Evolutionary conservation across 2,888 invertebrate genomes (phyloP), one percentile per base, ranked within the genome.

Genomic region (Belgica antarctica): DNA sequence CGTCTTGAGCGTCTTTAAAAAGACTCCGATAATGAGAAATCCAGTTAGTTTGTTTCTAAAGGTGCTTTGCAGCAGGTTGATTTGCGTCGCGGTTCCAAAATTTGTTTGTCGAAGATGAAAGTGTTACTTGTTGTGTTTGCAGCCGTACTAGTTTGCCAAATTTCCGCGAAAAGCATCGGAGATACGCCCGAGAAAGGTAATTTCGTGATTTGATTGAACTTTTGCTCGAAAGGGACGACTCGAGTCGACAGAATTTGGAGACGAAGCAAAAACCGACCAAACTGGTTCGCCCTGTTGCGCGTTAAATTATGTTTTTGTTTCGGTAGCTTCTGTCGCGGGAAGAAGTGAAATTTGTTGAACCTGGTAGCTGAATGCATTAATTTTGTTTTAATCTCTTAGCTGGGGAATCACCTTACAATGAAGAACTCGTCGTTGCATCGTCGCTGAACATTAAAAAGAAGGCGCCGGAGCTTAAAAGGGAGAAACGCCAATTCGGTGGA

Each of bases 351-450:
- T n/a, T n/a, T n/a, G 41, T 41, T 41, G 41, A 41, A 52, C 5
- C 2, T 22, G 7, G 24, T n/a, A 12, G 24, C 52, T 22, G 8
- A 34, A 52, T 10, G 7, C 22, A 52, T 22, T 3, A 3, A 7
- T 22, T 22, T 24, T 7, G 3, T 52, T 19, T 34, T 34, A 8
- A 34, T 34, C 12, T 12, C 34, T 10, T 24, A 52, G 52, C 24
- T 4, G 17, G 12, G 2, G 12, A 41, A 4, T 5, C 24, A 7
- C 63, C 63, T 7, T 28, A 28, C n/a, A 63, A 63, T 22, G 63
- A 63, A 22, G 63, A 63, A 24, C 12, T 63, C n/a, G 25, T 63
- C 36, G 63, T 63, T n/a, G 63, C 15, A 41, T 63, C 63, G 12
- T 41, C 22, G n/a, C n/a, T 63, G 22, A 63, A 63, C 24, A n/a